Evolutionary conservation across 2,113 vertebrate genomes (phyloP).

Genomic region (Channa maculata): DNA sequence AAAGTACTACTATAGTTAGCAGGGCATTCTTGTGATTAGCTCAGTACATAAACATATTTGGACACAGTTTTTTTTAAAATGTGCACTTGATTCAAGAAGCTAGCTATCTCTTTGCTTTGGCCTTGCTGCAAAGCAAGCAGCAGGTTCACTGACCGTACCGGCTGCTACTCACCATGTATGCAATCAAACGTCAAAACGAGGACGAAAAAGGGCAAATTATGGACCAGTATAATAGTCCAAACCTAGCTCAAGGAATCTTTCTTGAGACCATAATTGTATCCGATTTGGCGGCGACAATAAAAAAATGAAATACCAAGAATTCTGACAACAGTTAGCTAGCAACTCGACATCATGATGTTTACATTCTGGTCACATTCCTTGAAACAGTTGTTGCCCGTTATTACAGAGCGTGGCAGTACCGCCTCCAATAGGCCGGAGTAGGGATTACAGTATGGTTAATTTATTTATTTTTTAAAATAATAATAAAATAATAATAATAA

Average conservation of each 20-base stretch:
- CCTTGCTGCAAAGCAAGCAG: slow-evolving; percentile 18
- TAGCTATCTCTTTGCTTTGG: slow-evolving; percentile 16
- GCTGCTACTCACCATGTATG: slow-evolving; percentile 69
- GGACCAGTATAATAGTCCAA: neutral
- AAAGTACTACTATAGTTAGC: neutral
- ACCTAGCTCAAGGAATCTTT: neutral
- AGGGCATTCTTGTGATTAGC: neutral
- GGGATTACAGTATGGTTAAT: neutral
- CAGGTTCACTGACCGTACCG: slow-evolving; percentile 61
- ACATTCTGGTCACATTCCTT: slow-evolving; percentile 64
- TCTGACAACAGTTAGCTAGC: neutral
- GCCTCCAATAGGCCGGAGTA: slow-evolving; percentile 44
- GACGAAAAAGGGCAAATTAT: neutral
- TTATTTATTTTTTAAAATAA: neutral
- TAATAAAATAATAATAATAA: too few species aligned
- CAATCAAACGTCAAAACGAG: slow-evolving; percentile 20
- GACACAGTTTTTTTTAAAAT: neutral
- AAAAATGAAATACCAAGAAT: neutral
- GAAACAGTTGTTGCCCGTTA: neutral
- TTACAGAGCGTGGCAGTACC: neutral
- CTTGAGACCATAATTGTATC: slow-evolving; percentile 13
- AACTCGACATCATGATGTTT: slow-evolving; percentile 42
- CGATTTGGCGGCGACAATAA: neutral
- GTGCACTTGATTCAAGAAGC: neutral
- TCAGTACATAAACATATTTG: neutral